These are phyloP conservation scores for Mesodorylaimus sp. DNA, from an alignment of 2,888 invertebrate genomes.

Conservation along the genomic window DNA sequence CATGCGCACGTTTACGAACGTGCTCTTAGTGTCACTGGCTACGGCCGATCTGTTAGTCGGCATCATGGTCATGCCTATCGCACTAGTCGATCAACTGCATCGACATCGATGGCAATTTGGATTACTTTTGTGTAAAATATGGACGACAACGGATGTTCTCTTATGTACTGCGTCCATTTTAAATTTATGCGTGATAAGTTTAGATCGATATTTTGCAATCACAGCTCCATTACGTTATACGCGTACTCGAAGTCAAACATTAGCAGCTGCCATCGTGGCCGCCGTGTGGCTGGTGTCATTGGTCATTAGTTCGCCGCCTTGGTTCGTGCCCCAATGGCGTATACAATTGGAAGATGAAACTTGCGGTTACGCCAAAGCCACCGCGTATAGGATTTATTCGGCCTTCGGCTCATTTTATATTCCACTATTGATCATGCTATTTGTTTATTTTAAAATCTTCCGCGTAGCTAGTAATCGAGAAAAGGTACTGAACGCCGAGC, in stretches of 20 bases:
- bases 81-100: slow-evolving; percentile 29
- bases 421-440: slow-evolving; percentile 32
- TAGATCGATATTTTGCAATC: slow-evolving; percentile 33
- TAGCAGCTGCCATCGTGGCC: slow-evolving; percentile 26
- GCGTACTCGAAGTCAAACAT: slow-evolving; percentile 13
- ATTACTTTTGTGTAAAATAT: slow-evolving; percentile 19
- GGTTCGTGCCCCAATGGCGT: slow-evolving; percentile 28
- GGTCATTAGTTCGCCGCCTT: slow-evolving; percentile 29
- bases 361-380: slow-evolving; percentile 25
- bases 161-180: slow-evolving; percentile 29
- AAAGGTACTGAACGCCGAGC: slow-evolving; percentile 5
- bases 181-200: slow-evolving; percentile 27
- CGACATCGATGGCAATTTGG: slow-evolving; percentile 26
- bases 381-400: slow-evolving; percentile 32
- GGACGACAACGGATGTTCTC: slow-evolving; percentile 28
- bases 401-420: slow-evolving; percentile 36
- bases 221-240: slow-evolving; percentile 30
- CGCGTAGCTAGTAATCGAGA: slow-evolving; percentile 21
- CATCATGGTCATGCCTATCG: slow-evolving; percentile 30
- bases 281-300: slow-evolving; percentile 29
- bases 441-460: slow-evolving; percentile 31
- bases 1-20: slow-evolving; percentile 33
- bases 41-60: slow-evolving; percentile 31
- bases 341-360: not conserved
- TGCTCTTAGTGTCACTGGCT: slow-evolving; percentile 31